Conservation (phyloP, 2,113 vertebrate genomes). For the Nothoprocta perdicaria region DNA sequence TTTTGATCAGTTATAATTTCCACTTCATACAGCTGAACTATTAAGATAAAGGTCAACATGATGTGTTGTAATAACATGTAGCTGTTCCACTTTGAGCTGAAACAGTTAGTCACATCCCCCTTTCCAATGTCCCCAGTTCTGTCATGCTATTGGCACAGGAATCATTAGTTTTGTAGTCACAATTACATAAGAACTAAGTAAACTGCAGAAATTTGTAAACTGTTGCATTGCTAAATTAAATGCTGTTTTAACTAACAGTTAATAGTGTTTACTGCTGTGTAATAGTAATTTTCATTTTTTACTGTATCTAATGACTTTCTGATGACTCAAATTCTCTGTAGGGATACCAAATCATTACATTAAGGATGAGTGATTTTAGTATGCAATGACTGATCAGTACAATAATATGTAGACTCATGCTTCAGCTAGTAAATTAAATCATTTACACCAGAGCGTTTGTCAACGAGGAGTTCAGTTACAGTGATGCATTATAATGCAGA, state of each 20-base stretch:
- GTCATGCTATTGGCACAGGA: constrained; percentile 45
- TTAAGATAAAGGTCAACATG: not conserved
- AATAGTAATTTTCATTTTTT: constrained; percentile 90
- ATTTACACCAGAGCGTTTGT: constrained; percentile 80
- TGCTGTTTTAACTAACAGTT: constrained; percentile 89
- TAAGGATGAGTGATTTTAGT: constrained; percentile 90
- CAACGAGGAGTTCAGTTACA: constrained; percentile 74
- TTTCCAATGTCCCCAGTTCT: not conserved
- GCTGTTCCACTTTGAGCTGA: not conserved
- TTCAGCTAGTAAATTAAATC: constrained; percentile 83
- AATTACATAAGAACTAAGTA: constrained; percentile 79
- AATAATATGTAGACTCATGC: constrained; percentile 82
- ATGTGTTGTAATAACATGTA: not conserved
- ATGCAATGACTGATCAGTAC: constrained; percentile 84
- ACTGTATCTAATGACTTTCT: constrained; percentile 90
- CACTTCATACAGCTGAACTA: not conserved
- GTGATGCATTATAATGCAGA: constrained; percentile 70
- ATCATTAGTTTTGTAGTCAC: constrained; percentile 72
- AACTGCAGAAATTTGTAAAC: constrained; percentile 81
- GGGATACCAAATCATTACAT: constrained; percentile 87
- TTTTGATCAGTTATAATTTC: not conserved
- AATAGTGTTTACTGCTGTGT: constrained; percentile 89
- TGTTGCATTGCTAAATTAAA: constrained; percentile 85
- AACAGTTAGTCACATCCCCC: not conserved
- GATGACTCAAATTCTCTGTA: constrained; percentile 88